Conservation (phyloP, 2,797 vertebrate genomes). For the Oreochromis mossambicus region DNA sequence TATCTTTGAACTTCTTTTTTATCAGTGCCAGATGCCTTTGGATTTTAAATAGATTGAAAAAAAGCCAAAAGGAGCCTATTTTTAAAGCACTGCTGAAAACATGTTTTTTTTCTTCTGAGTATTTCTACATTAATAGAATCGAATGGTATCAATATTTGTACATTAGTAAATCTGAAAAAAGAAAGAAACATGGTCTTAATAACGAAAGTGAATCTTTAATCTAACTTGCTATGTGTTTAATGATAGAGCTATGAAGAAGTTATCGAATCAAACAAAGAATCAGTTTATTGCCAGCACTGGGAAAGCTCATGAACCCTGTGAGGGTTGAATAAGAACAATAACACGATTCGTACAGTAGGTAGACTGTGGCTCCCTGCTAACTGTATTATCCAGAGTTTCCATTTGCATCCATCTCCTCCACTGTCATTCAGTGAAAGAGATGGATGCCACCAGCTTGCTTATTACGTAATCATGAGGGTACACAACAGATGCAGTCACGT, state of each 20-base stretch:
- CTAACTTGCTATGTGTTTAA: neutral
- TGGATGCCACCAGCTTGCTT: slow-evolving; percentile 30
- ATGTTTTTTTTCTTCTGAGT: neutral
- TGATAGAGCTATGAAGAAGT: neutral
- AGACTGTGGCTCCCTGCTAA: neutral
- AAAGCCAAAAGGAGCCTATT: slow-evolving; percentile 4
- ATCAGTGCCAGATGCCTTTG: neutral
- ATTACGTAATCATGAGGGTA: slow-evolving; percentile 33
- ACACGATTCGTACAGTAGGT: neutral
- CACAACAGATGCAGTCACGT: slow-evolving; percentile 12
- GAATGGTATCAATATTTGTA: neutral
- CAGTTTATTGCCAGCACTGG: neutral
- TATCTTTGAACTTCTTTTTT: neutral
- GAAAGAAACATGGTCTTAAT: neutral
- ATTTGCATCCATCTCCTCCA: slow-evolving; percentile 21
- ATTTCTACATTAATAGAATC: neutral
- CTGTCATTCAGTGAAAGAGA: slow-evolving; percentile 24
- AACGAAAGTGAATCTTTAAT: neutral
- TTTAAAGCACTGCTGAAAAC: neutral
- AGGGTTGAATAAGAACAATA: neutral
- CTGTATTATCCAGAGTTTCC: neutral
- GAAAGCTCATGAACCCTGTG: neutral
- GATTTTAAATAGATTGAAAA: slow-evolving; percentile 10
- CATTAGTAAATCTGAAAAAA: neutral
- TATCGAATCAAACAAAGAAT: neutral